Base-by-base conservation (phyloP, 2,888 invertebrate genomes). In the Chesias legatella region DNA sequence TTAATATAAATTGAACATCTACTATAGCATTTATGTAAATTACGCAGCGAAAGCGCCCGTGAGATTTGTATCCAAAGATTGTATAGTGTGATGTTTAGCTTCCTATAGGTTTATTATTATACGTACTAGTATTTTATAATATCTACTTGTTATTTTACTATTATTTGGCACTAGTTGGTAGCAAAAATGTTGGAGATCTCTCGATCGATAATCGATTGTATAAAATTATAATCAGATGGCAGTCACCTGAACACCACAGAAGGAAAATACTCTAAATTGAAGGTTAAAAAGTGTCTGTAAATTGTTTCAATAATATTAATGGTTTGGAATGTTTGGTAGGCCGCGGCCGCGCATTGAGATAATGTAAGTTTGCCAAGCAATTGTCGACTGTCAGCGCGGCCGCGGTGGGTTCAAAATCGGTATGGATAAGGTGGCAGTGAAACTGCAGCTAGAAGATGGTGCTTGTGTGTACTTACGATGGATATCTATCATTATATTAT, bases 61-160 rank as follows among this genome's bases (percentile, higher is more conserved):
- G 71, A 77, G 72, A 72, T 74, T 83, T 82, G 84, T 84, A 84
- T 86, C 86, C 86, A 84, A 86, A 86, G 84, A 85, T 83, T 79
- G 80, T 72, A 67, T 68, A 77, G 81, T 83, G 81, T 86, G 84
- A 84, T 84, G 77, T 77, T 63, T 67, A 72, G 77, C 78, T 85
- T 83, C 81, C 79, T 82, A 76, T 84, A 84, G 78, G 74, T 82
- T 84, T 83, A 81, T 80, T 74, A 72, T 77, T 72, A 45, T 45
- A 22, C 22, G 65, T 75, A 77, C 67, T 81, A 75, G 78, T 80
- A 83, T 83, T 76, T 73, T 76, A 82, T 78, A 77, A 35, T n/a
- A n/a, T n/a, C n/a, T 70, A 74, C 67, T 73, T 77, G 73, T 83
- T 82, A 64, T 72, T 79, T 70, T 76, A 40, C 74, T 78, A 74